These are phyloP conservation scores for Drosophila trichaetosa DNA, from an alignment of 2,888 invertebrate species.

Conservation along the genomic window DNA sequence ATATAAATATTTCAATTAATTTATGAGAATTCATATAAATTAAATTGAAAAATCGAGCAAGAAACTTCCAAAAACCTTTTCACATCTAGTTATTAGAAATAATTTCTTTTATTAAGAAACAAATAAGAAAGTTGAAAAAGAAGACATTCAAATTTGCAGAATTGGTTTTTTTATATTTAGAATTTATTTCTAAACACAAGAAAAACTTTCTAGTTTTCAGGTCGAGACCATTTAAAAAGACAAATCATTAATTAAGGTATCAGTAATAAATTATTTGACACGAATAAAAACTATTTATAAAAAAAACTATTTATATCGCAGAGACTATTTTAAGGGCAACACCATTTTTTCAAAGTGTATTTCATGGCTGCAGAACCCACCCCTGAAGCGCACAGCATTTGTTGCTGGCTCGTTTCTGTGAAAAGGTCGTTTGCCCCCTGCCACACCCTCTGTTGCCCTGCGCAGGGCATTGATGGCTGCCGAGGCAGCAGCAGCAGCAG, in stretches of 20 bases:
- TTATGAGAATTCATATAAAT: background rate
- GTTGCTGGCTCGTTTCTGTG: conserved; percentile 17
- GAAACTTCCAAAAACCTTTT: background rate
- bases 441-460: conserved; percentile 1
- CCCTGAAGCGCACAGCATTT: conserved; percentile 40
- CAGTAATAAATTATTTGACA: background rate
- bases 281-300: background rate
- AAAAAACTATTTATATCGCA: background rate
- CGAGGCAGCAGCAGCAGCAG: conserved; percentile 14
- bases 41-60: background rate
- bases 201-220: background rate
- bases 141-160: background rate
- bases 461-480: conserved; percentile 58
- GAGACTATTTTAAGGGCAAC: background rate
- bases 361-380: conserved; percentile 51
- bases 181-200: background rate
- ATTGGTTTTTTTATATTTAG: background rate
- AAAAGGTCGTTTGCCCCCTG: conserved; percentile 29
- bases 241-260: background rate
- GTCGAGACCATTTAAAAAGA: background rate
- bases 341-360: conserved; percentile 33
- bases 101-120: background rate
- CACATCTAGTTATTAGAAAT: background rate
- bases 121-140: background rate
- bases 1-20: rapidly evolving